Conservation (phyloP, 2,888 invertebrate species). For the Eupeodes latifasciatus region DNA sequence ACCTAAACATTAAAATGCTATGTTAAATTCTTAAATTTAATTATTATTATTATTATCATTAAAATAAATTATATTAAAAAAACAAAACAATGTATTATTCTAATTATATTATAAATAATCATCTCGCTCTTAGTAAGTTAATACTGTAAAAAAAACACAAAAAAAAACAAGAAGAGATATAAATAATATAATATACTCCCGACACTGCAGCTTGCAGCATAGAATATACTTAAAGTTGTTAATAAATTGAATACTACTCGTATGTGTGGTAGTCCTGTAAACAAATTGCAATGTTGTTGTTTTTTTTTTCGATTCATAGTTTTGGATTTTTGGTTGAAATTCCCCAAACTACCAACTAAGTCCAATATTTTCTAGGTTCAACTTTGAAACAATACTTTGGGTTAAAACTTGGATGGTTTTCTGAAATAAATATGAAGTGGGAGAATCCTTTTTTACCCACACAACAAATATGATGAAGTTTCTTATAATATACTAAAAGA, state of each 20-base stretch:
- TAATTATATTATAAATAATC: constrained; percentile 36
- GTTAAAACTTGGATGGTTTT: too few species aligned
- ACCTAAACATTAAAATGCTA: constrained; percentile 38
- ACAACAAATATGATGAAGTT: too few species aligned
- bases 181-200: constrained; percentile 30
- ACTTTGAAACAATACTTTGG: too few species aligned
- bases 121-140: constrained; percentile 58
- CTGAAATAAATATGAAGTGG: too few species aligned
- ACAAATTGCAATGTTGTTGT: not conserved
- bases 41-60: constrained; percentile 8
- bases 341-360: too few species aligned
- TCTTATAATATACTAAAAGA: too few species aligned
- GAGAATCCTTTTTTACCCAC: too few species aligned
- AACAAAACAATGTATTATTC: constrained; percentile 40
- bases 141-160: constrained; percentile 59
- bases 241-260: constrained; percentile 52
- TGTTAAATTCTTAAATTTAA: constrained; percentile 57
- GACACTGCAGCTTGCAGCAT: constrained; percentile 26
- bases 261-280: constrained; percentile 54
- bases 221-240: constrained; percentile 50
- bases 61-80: constrained; percentile 31
- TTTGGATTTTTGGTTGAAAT: too few species aligned
- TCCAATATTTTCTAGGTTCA: too few species aligned
- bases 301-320: not conserved
- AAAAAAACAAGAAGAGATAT: constrained; percentile 37